A percentile compares a stretch with the other conserved stretches of the same genome.
These are phyloP conservation scores for Onychomys arenicola DNA, from an alignment of 2,797 vertebrate genomes.

Conservation along the genomic window DNA sequence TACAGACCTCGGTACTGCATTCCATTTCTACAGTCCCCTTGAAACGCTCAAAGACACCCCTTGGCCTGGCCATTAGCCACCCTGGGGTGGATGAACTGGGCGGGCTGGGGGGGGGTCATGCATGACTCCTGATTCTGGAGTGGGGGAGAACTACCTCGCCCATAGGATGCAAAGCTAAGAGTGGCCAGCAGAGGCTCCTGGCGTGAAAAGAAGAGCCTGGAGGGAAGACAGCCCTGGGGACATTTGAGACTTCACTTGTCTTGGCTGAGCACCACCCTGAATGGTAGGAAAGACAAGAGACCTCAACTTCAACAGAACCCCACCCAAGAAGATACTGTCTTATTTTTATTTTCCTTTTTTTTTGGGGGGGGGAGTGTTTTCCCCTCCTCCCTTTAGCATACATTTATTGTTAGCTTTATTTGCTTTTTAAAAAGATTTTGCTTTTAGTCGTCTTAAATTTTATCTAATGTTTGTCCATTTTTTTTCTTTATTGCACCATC, in stretches of 20 bases:
- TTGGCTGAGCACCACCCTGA: background rate
- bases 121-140: background rate
- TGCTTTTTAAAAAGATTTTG: background rate
- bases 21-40: background rate
- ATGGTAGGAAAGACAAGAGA: background rate
- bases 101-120: too few relatives aligned
- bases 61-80: background rate
- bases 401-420: background rate
- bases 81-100: background rate
- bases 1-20: background rate
- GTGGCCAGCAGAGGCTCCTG: background rate
- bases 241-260: background rate
- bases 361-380: too few relatives aligned
- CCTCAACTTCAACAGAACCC: background rate
- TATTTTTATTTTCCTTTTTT: background rate
- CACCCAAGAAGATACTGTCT: background rate
- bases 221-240: background rate
- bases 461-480: background rate
- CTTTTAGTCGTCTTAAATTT: background rate
- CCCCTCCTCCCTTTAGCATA: background rate
- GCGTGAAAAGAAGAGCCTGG: too few relatives aligned
- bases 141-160: background rate
- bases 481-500: background rate
- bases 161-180: background rate
- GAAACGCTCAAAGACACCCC: background rate